These are phyloP conservation scores for Montipora foliosa DNA, from an alignment of 64 coral and sea anemone species.

Conservation along the genomic window DNA sequence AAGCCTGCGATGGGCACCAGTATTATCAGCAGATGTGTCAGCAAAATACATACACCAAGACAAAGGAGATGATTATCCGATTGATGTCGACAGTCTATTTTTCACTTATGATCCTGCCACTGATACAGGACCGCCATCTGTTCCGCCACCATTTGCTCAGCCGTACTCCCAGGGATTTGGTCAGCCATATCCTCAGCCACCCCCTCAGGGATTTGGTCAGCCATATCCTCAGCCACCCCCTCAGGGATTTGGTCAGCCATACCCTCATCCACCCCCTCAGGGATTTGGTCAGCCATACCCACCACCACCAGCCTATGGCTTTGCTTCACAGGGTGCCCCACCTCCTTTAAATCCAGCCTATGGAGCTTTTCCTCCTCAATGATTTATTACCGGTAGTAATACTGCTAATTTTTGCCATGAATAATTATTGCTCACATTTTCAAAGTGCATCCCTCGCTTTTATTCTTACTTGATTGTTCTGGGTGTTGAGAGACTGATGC, in stretches of 20 bases:
- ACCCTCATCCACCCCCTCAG: neutral
- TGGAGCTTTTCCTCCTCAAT: too few relatives aligned
- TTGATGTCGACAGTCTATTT: conserved; percentile 92
- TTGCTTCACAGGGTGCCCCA: too few relatives aligned
- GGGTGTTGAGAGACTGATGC: too few relatives aligned
- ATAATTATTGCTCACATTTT: too few relatives aligned
- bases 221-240: neutral
- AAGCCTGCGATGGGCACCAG: conserved; percentile 48
- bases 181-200: neutral
- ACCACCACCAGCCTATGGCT: neutral
- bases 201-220: neutral
- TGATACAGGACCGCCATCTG: neutral
- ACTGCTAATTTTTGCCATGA: too few relatives aligned
- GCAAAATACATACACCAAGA: conserved; percentile 87
- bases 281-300: neutral
- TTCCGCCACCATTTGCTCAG: neutral
- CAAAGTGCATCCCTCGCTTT: too few relatives aligned
- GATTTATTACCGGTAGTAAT: too few relatives aligned
- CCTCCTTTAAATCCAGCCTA: too few relatives aligned
- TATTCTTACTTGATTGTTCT: too few relatives aligned
- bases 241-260: neutral
- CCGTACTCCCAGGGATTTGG: neutral
- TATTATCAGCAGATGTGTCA: conserved; percentile 81
- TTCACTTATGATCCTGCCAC: conserved; percentile 73
- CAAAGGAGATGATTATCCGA: conserved; percentile 73